Evolutionary conservation across 2,113 vertebrate species (phyloP).

Genomic region (Poeciliopsis turrubarensis): DNA sequence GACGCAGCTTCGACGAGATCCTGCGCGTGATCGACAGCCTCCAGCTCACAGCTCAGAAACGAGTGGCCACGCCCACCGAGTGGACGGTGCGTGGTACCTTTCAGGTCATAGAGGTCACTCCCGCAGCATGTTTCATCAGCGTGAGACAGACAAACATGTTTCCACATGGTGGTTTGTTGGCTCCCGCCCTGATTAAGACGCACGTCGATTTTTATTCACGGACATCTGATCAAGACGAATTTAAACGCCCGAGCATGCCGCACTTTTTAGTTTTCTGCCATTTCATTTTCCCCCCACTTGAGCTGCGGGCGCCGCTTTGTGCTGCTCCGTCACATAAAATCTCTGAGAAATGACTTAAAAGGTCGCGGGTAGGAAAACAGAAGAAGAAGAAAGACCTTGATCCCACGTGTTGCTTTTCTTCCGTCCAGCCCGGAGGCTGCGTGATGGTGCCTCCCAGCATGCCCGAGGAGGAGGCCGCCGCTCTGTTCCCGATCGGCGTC

Average conservation of each 20-base stretch:
- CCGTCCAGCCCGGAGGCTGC: constrained; percentile 83
- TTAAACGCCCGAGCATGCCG: neutral
- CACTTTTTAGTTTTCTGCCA: neutral
- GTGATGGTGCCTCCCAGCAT: constrained; percentile 91
- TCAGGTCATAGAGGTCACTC: too few relatives aligned
- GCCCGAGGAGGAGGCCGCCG: constrained; percentile 86
- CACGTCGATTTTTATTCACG: neutral
- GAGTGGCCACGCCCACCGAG: constrained; percentile 90
- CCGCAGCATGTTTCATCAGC: too few relatives aligned
- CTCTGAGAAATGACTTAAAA: neutral
- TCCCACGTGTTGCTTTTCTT: neutral
- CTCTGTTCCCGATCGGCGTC: constrained; percentile 86
- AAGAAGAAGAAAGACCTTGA: neutral
- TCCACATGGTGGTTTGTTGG: too few relatives aligned
- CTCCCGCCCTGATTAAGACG: too few relatives aligned
- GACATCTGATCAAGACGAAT: neutral
- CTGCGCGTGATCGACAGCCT: constrained; percentile 90
- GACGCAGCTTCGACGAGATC: constrained; percentile 95
- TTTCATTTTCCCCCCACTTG: neutral
- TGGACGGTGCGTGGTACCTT: constrained; percentile 84
- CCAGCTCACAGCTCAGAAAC: constrained; percentile 86
- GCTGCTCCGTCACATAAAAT: neutral
- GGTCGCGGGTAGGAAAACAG: neutral
- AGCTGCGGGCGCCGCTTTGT: neutral
- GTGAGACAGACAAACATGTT: too few relatives aligned